Evolutionary conservation across 2,113 vertebrate genomes (phyloP).

Genomic region (Desmodus rotundus): DNA sequence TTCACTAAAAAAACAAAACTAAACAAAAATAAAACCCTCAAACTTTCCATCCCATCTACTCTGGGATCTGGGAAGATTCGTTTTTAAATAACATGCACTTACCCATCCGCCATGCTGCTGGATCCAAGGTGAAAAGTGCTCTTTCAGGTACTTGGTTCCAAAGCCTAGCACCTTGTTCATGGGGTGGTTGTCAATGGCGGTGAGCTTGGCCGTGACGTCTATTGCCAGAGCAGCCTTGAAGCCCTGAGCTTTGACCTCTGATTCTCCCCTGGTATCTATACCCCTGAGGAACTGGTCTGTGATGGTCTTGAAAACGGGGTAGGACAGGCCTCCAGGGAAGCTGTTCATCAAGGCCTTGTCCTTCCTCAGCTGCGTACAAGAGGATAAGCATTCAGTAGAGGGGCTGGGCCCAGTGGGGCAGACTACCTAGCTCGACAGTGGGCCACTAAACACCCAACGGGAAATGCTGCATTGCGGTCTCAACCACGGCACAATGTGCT

Average conservation of each 20-base stretch:
- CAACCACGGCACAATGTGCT: background rate
- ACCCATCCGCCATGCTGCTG: constrained; percentile 86
- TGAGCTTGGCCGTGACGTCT: constrained; percentile 84
- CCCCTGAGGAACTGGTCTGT: constrained; percentile 66
- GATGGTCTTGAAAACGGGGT: constrained; percentile 78
- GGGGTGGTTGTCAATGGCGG: constrained; percentile 78
- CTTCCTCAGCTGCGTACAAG: constrained; percentile 75
- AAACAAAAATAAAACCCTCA: background rate
- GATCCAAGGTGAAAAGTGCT: constrained; percentile 84
- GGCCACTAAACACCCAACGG: background rate
- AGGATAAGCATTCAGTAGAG: background rate
- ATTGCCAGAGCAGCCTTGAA: constrained; percentile 83
- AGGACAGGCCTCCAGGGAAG: constrained; percentile 71
- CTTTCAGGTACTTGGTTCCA: constrained; percentile 85
- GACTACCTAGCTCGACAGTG: background rate
- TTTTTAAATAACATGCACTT: constrained; percentile 30
- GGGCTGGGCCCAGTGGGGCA: background rate
- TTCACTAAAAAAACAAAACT: background rate
- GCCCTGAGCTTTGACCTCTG: constrained; percentile 46
- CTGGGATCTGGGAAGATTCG: background rate
- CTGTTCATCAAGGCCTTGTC: constrained; percentile 34
- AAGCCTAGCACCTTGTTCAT: constrained; percentile 83
- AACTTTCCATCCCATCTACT: background rate
- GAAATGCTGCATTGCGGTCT: background rate
- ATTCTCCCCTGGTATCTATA: constrained; percentile 48